phyloP scores from a whole-genome alignment of 2,113 vertebrate species.

The Megaceryle maxima region DNA sequence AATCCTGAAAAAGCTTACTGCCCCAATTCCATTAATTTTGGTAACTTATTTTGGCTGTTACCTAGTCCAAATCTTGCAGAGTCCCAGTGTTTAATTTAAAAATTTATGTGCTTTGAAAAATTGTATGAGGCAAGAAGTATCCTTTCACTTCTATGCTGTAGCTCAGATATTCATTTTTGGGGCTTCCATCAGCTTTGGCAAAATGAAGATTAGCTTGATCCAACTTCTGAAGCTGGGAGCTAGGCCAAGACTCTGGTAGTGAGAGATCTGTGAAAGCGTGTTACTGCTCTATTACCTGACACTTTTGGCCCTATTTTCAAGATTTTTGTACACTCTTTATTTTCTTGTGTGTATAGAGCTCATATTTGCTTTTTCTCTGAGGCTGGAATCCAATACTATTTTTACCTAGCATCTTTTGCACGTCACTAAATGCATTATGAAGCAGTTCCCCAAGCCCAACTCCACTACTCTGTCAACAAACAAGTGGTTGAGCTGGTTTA shows the following conservation, averaged over 20 bases:
- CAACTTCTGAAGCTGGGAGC: slow-evolving; percentile 74
- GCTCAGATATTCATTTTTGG: slow-evolving; percentile 51
- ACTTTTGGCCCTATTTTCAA: slow-evolving; percentile 64
- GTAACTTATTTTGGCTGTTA: slow-evolving; percentile 40
- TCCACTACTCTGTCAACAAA: background rate
- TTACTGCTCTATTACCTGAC: slow-evolving; percentile 72
- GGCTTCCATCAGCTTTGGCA: slow-evolving; percentile 72
- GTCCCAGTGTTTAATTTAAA: slow-evolving; percentile 8
- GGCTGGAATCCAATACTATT: background rate
- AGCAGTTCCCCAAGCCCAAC: background rate
- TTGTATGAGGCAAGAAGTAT: slow-evolving; percentile 22
- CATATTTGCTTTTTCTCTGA: slow-evolving; percentile 22
- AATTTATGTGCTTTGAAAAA: slow-evolving; percentile 55
- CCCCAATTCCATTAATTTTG: slow-evolving; percentile 46
- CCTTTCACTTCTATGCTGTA: slow-evolving; percentile 36
- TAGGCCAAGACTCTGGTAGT: slow-evolving; percentile 66
- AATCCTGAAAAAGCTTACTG: slow-evolving; percentile 10
- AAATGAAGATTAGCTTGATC: slow-evolving; percentile 55
- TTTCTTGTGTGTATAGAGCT: slow-evolving; percentile 20
- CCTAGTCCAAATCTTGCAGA: slow-evolving; percentile 3
- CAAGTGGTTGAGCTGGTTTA: background rate
- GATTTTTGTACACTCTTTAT: slow-evolving; percentile 41
- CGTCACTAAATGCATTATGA: background rate
- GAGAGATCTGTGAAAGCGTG: slow-evolving; percentile 62
- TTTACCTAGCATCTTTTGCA: slow-evolving; percentile 10